Evolutionary conservation across 2,888 invertebrate genomes (phyloP).

Genomic region (Amblyjoppa proteus): DNA sequence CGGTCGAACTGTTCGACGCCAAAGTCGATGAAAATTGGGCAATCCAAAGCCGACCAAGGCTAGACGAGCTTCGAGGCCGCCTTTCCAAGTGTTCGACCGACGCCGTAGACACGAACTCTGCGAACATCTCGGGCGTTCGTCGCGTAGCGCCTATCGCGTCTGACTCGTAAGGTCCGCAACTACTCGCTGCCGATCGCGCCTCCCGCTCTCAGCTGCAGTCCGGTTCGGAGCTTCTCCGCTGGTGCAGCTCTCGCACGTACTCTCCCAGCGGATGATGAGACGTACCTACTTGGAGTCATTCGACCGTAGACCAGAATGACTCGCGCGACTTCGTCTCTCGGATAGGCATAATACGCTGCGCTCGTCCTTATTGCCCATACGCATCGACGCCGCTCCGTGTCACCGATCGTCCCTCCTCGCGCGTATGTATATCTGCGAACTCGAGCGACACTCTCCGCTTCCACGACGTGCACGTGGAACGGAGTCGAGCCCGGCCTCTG

Average conservation of each 20-base stretch:
- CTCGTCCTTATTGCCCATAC: constrained; percentile 72
- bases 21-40: constrained; percentile 82
- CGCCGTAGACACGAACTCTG: constrained; percentile 64
- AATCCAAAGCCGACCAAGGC: constrained; percentile 85
- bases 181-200: constrained; percentile 60
- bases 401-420: constrained; percentile 8
- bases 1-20: constrained; percentile 26
- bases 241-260: constrained; percentile 48
- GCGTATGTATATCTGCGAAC: constrained; percentile 10
- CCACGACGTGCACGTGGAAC: constrained; percentile 20
- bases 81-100: constrained; percentile 82
- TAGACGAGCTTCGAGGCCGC: constrained; percentile 83
- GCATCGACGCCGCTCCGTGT: constrained; percentile 19
- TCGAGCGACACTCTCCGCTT: constrained; percentile 8
- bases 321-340: constrained; percentile 43
- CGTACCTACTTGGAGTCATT: constrained; percentile 58
- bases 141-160: constrained; percentile 63
- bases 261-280: constrained; percentile 51
- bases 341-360: constrained; percentile 61
- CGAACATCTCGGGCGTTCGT: constrained; percentile 58
- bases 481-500: constrained; percentile 18
- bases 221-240: constrained; percentile 42
- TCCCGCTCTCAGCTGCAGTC: constrained; percentile 55
- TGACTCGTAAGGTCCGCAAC: constrained; percentile 68
- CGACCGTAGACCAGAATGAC: constrained; percentile 15